These are phyloP conservation scores for Bombus waltoni DNA, from an alignment of 1,140 invertebrate species.

Conservation along the genomic window DNA sequence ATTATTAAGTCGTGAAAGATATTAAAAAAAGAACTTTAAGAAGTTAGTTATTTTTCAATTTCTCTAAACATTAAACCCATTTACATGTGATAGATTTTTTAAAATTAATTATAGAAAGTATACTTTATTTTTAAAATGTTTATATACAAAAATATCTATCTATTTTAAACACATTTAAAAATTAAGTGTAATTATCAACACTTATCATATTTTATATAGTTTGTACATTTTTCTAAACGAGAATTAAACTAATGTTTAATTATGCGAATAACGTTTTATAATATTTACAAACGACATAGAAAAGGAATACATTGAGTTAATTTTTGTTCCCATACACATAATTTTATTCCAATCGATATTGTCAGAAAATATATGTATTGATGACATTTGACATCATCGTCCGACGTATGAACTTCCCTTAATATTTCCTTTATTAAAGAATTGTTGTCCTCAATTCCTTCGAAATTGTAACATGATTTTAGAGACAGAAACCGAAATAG, in stretches of 20 bases:
- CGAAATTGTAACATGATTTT: background rate
- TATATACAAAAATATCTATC: background rate
- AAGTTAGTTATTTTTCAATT: background rate
- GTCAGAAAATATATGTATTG: background rate
- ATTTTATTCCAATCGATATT: background rate
- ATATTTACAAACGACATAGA: too few species aligned
- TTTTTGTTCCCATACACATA: background rate
- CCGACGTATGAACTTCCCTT: conserved; percentile 19
- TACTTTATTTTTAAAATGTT: background rate
- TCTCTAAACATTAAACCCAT: background rate
- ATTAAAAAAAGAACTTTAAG: too few species aligned
- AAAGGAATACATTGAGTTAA: too few species aligned
- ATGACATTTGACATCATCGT: background rate
- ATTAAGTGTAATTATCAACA: background rate
- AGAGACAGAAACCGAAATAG: too few species aligned
- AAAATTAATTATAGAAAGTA: background rate
- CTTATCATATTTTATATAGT: background rate
- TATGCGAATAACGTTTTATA: too few species aligned
- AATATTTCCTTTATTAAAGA: background rate
- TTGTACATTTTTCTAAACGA: conserved; percentile 71
- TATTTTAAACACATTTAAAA: background rate
- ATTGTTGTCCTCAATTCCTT: background rate
- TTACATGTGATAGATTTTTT: background rate
- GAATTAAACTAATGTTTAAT: background rate
- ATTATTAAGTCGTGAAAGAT: background rate